A percentile compares a stretch with the other conserved stretches of the same genome.
Evolutionary conservation across 2,888 invertebrate genomes (phyloP).

Genomic region (Molanna angustata): DNA sequence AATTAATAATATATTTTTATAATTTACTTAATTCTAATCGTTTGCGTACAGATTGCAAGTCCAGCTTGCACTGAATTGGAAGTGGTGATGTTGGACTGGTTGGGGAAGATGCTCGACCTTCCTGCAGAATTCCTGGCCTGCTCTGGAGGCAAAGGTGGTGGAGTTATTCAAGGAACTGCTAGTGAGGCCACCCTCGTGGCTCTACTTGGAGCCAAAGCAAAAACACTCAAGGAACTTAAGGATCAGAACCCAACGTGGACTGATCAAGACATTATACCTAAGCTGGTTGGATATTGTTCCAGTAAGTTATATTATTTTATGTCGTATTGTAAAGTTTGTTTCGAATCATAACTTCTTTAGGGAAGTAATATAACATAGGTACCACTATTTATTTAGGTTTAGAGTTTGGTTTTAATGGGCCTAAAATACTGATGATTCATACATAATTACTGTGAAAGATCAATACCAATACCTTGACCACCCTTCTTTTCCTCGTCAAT

Average conservation of each 20-base stretch:
- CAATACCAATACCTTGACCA: too few species aligned
- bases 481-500: too few species aligned
- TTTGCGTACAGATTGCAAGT: slow-evolving; percentile 83
- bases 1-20: too few species aligned
- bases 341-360: too few species aligned
- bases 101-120: slow-evolving; percentile 87
- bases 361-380: too few species aligned
- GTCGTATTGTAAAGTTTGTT: too few species aligned
- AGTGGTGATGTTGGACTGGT: slow-evolving; percentile 93
- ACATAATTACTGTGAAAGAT: too few species aligned
- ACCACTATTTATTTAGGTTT: too few species aligned
- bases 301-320: too few species aligned
- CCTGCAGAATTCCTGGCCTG: slow-evolving; percentile 82
- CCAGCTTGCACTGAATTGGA: slow-evolving; percentile 96
- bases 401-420: too few species aligned
- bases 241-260: slow-evolving; percentile 72
- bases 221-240: slow-evolving; percentile 64
- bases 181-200: slow-evolving; percentile 93
- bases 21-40: too few species aligned
- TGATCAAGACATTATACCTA: slow-evolving; percentile 69
- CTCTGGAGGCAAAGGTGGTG: slow-evolving; percentile 82
- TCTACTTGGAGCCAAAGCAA: slow-evolving; percentile 83
- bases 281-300: slow-evolving; percentile 84
- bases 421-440: too few species aligned
- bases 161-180: slow-evolving; percentile 91